phyloP scores from a whole-genome alignment of 2,113 vertebrate species.

The Ptilonorhynchus violaceus region DNA sequence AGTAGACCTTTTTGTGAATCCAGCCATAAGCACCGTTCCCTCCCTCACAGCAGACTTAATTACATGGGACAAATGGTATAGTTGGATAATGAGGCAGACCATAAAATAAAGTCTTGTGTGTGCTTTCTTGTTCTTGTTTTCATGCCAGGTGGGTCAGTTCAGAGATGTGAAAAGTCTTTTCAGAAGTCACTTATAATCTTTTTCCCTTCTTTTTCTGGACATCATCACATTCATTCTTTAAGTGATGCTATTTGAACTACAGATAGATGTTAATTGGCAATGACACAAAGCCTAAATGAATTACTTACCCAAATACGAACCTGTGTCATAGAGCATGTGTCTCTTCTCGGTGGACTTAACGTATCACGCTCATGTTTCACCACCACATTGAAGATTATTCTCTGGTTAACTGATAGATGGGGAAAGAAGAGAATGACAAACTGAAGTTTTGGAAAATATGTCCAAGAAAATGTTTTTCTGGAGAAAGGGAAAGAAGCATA shows the following conservation, averaged over 20 bases:
- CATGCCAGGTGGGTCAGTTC: not conserved
- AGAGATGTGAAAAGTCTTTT: not conserved
- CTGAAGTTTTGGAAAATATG: not conserved
- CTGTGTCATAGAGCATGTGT: not conserved
- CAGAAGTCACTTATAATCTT: not conserved
- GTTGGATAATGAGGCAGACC: slow-evolving; percentile 4
- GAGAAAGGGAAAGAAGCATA: not conserved
- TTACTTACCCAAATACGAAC: not conserved
- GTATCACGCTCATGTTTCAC: not conserved
- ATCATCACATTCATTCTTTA: not conserved
- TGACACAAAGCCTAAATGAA: not conserved
- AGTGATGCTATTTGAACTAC: not conserved
- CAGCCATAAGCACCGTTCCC: not conserved
- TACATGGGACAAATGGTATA: not conserved
- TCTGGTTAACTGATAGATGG: not conserved
- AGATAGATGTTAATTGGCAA: not conserved
- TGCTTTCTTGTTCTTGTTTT: not conserved
- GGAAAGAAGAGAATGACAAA: not conserved
- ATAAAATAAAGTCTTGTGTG: slow-evolving; percentile 9
- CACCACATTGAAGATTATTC: not conserved
- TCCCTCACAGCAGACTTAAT: not conserved
- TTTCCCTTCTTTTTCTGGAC: not conserved
- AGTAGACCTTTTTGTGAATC: not conserved
- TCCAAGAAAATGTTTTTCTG: not conserved
- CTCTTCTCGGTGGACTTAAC: not conserved